Evolutionary conservation across 2,888 invertebrate species (phyloP), one percentile per base, ranked within the genome.

Genomic region (Diloba caeruleocephala): DNA sequence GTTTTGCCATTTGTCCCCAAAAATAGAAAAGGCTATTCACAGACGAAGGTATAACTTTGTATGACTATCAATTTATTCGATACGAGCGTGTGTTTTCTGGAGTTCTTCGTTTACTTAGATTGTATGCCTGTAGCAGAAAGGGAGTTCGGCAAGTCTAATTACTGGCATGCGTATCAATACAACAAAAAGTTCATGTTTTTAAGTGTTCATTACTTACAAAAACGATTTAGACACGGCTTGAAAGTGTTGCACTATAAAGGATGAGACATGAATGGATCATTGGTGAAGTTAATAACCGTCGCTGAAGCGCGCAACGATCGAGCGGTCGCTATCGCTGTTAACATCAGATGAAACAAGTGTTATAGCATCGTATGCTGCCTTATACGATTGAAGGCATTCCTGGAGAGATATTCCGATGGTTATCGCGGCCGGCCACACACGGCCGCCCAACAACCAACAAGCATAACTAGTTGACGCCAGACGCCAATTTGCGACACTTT

Each of bases 1-100:
- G 92, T 92, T 91, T 88, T 87, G 88, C 88, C 90, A 90, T 91
- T 92, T 91, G 89, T 89, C 81, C 77, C 81, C 79, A 88, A 89
- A 86, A 85, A 87, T 85, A 81, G 80, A 81, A 79, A 78, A 67
- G 76, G 77, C 71, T 76, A 70, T 75, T 72, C 69, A 66, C 52
- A 54, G 55, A 61, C 73, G 56, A 72, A 74, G 75, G 78, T 76
- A 78, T 78, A 81, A 78, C 73, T 84, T 84, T 78, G 80, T 81
- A 81, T 81, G 84, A 78, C 78, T 79, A 71, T 45, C 71, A 56
- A 74, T 71, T 71, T 71, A 65, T 71, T 71, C 72, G 59, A 68
- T 67, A 67, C 44, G 34, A 23, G 33, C 31, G 37, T 52, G 50
- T 41, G 46, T 50, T 58, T 44, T 44, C 21, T 53, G 39, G 13